Evolutionary conservation across 2,113 vertebrate species (phyloP), one percentile per base, ranked within the genome.

Genomic region (Takifugu bimaculatus): DNA sequence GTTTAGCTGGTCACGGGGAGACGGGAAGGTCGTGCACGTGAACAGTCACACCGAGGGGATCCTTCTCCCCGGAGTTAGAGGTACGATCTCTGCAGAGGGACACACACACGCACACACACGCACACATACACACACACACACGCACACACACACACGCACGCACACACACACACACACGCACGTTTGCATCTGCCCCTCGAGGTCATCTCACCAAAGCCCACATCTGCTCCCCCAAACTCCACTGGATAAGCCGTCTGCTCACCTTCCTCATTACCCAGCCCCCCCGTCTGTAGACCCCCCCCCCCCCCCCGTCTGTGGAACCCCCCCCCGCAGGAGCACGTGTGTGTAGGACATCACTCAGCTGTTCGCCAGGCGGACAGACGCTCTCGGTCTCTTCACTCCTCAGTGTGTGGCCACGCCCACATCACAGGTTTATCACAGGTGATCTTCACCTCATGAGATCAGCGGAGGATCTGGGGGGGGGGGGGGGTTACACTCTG

Each of bases 271-370:
- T 70, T 78, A 79, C 62, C 61, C 58, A 79, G 5, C 55, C 65
- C 56, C 55, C 63, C 70, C 1, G 25, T 63, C 70, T 59, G 48
- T 14, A 43, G n/a, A n/a, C n/a, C n/a, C 35, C 59, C 53, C 39
- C n/a, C 45, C 42, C 60, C 55, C 45, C 27, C 68, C n/a, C n/a
- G n/a, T n/a, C n/a, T n/a, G n/a, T n/a, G n/a, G n/a, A n/a, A n/a
- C n/a, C n/a, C n/a, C n/a, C n/a, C n/a, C n/a, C n/a, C n/a, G 57
- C 50, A 43, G 65, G 35, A 13, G 5, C 13, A 48, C 43, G 54
- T 47, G 60, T 70, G 63, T 54, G 55, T 51, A 79, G 84, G 79
- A 85, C 79, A 84, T 85, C 83, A 81, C 78, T 81, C 82, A 84
- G 84, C 83, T 84, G 84, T 72, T 85, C 77, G 83, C 72, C 77